These are phyloP conservation scores for Bradypodion pumilum DNA, from an alignment of 2,797 vertebrate species.

Conservation along the genomic window DNA sequence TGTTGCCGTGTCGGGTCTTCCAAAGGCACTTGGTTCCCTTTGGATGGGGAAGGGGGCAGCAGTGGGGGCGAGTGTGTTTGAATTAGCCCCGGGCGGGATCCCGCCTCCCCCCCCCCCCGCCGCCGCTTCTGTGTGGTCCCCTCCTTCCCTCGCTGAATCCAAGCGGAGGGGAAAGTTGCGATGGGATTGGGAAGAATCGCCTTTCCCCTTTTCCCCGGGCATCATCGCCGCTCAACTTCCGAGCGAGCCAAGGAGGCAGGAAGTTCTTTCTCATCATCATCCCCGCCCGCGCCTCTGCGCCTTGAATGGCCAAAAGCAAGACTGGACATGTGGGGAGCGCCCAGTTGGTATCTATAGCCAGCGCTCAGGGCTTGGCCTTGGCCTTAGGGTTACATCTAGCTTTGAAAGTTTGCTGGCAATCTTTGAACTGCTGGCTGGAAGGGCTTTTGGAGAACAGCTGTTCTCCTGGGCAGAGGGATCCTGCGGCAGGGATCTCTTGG, in stretches of 20 bases:
- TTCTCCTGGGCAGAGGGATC: conserved; percentile 5
- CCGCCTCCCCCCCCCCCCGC: no score
- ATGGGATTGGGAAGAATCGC: no score
- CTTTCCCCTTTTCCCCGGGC: no score
- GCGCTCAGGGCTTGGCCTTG: not conserved
- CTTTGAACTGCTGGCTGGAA: conserved; percentile 8
- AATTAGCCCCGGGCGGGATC: not conserved
- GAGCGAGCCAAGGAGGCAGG: conserved; percentile 1
- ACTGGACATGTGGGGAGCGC: conserved; percentile 2
- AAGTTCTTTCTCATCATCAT: no score
- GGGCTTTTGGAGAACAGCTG: conserved; percentile 23
- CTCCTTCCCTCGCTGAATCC: not conserved
- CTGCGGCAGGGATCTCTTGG: not conserved
- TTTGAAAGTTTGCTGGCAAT: conserved; percentile 13
- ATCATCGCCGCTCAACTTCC: not conserved
- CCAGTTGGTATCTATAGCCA: not conserved
- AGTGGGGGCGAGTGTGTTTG: not conserved
- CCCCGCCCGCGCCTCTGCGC: not conserved
- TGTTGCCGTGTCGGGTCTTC: not conserved
- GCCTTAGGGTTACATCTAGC: not conserved
- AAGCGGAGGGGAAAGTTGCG: not conserved
- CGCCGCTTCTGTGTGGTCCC: not conserved
- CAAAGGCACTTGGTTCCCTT: not conserved
- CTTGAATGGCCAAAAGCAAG: conserved; percentile 58
- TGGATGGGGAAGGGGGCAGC: no score